Evolutionary conservation across 1,140 invertebrate genomes (phyloP), one percentile per base, ranked within the genome.

Genomic region (Sinonovacula constricta): DNA sequence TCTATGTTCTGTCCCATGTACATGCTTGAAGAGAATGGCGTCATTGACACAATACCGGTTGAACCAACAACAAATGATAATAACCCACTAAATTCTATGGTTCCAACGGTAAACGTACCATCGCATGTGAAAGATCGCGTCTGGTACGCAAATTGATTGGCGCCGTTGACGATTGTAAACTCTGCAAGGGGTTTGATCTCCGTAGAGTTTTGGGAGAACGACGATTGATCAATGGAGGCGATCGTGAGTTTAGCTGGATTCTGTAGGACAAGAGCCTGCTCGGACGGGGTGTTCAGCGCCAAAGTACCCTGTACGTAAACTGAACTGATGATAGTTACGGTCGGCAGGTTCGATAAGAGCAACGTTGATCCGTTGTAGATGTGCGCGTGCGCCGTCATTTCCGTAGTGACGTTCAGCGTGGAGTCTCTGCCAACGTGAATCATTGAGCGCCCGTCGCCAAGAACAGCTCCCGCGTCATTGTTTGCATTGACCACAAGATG

Each of bases 371-470:
- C 59, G 0, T 59, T n/a, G 14, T 76, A 78, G 18, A 86, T 66
- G 28, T 81, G 83, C 26, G 69, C 79, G 49, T 82, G 80, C n/a
- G 79, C 69, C 33, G 54, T 71, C n/a, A 86, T 62, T 28, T 33
- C 56, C 26, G 39, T 33, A 12, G 56, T 65, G 14, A 86, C 66
- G 45, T n/a, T 67, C 7, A 86, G 45, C 5, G 36, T 68, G 3
- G 65, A 65, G 22, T 54, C 36, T n/a, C 62, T 68, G 5, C 60
- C 51, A n/a, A 86, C 51, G 60, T 81, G 78, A 54, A 85, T 51
- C 59, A 82, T 74, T 31, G 78, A 79, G 39, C 45, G 66, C 2
- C 72, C 57, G 53, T 85, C 83, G 0, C 79, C 60, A 2, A 75
- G 28, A 5, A 86, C 65, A 63, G 81, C 78, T 0, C 75, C 67